Base-by-base conservation (phyloP, 2,113 vertebrate genomes). In the Albula glossodonta region DNA sequence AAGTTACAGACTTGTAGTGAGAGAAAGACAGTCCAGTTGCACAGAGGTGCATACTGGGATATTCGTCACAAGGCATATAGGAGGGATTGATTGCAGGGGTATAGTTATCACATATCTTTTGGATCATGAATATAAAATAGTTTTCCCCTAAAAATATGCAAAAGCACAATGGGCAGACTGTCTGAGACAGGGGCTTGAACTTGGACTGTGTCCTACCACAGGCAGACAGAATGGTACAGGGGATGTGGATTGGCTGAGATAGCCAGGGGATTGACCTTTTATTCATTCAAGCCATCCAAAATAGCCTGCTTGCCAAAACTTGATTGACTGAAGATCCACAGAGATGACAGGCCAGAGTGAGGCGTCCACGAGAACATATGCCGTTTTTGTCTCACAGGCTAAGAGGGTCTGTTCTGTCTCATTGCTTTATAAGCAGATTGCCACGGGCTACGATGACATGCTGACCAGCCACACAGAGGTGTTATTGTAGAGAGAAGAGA, bases 361-460 rank as follows among this genome's bases (percentile, higher is more conserved):
- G 49, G n/a, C 81, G 78, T 12, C 9, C 63, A 49, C 52, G 88
- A 41, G 80, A 87, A 93, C 92, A 94, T 93, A 93, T 91, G 92
- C 87, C 70, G 81, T 86, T 5, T 89, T 88, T 91, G 85, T 92
- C 84, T 90, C 85, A 49, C 8, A 87, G 86, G 83, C 90, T 41
- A 56, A 88, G 41, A 93, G 51, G 92, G 92, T 92, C 86, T 57
- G 77, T 84, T 89, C 83, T 50, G 85, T 87, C 84, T 51, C 81
- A 74, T 88, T 88, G 87, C 89, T 89, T 89, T 41, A 83, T 87
- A 88, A 89, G 91, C 88, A 89, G 53, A 87, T 86, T 77, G 93
- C 95, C 93, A 83, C 84, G n/a, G 94, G 94, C 94, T 78, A 93
- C 51, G n/a, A 87, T 84, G 90, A 90, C 90, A 89, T 90, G 90